Evolutionary conservation across 2,888 invertebrate species (phyloP).

Genomic region (Clusia tigrina): DNA sequence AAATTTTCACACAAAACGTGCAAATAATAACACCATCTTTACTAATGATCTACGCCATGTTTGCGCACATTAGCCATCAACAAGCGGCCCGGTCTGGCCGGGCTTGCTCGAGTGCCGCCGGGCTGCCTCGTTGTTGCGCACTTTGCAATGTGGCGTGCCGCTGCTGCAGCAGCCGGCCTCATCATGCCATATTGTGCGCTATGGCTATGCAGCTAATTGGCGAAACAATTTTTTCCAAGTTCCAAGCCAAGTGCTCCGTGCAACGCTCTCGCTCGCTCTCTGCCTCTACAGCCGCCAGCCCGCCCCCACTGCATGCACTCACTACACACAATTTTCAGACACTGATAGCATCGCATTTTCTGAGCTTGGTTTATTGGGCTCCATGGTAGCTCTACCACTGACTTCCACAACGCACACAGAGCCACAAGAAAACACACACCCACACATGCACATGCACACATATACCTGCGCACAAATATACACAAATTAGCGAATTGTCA

Average conservation of each 20-base stretch:
- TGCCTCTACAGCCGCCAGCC: not conserved
- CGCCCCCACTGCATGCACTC: not conserved
- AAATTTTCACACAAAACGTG: slow-evolving; percentile 60
- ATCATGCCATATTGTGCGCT: slow-evolving; percentile 8
- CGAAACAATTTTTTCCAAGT: slow-evolving; percentile 31
- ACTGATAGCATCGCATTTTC: not conserved
- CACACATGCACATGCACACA: slow-evolving; percentile 20
- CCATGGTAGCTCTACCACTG: not conserved
- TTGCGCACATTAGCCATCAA: not conserved
- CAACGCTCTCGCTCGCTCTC: not conserved
- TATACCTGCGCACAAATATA: slow-evolving; percentile 19
- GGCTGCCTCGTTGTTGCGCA: not conserved
- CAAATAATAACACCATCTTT: slow-evolving; percentile 63
- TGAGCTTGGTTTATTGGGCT: not conserved
- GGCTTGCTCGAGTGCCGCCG: not conserved
- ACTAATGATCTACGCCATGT: slow-evolving; percentile 12
- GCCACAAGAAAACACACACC: not conserved
- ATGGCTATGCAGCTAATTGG: slow-evolving; percentile 31
- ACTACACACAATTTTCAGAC: not conserved
- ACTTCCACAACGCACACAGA: not conserved
- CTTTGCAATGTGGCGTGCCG: not conserved
- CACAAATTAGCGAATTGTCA: slow-evolving; percentile 40
- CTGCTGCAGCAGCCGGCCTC: slow-evolving; percentile 1
- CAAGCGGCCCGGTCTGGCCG: not conserved
- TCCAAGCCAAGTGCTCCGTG: slow-evolving; percentile 1